These are phyloP conservation scores for Cichlasoma orientale DNA, from an alignment of 2,797 vertebrate genomes.

Conservation along the genomic window DNA sequence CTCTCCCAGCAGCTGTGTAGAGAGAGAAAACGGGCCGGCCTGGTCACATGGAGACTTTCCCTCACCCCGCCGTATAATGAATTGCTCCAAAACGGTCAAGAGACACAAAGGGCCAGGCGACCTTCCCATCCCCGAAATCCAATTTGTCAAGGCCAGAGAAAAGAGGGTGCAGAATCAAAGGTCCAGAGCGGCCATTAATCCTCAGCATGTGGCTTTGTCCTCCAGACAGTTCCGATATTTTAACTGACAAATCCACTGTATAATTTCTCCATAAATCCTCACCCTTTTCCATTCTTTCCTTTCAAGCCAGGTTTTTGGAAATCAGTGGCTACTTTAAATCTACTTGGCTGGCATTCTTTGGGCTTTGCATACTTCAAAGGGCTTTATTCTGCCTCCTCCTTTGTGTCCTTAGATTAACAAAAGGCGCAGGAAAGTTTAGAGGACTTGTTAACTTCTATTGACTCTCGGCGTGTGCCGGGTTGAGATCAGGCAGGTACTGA, in stretches of 20 bases:
- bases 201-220: conserved; percentile 99
- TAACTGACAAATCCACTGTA: conserved; percentile 99
- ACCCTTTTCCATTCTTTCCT: conserved; percentile 90
- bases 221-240: conserved; percentile 99
- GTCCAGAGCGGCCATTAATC: conserved; percentile 99
- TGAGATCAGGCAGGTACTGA: conserved; percentile 98
- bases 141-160: conserved; percentile 99
- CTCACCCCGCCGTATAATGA: conserved; percentile 95
- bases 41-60: conserved; percentile 99
- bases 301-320: conserved; percentile 95
- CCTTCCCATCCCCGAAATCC: conserved; percentile 99
- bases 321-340: conserved; percentile 98
- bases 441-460: conserved; percentile 99
- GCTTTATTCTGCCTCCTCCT: conserved; percentile 88
- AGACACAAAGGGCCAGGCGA: conserved; percentile 97
- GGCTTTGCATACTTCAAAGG: conserved; percentile 94
- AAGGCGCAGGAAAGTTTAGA: conserved; percentile 95
- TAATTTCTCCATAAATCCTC: conserved; percentile 99
- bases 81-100: conserved; percentile 92
- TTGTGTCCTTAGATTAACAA: conserved; percentile 90
- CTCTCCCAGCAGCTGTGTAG: conserved; percentile 92
- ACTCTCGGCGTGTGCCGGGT: conserved; percentile 99
- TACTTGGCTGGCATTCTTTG: conserved; percentile 97
- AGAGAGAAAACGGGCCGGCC: conserved; percentile 84
- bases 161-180: conserved; percentile 97